Percentiles rank a stretch among this genome's conserved stretches.
These are phyloP conservation scores for Bombus difficillimus DNA, from an alignment of 1,140 invertebrate species.

Conservation along the genomic window DNA sequence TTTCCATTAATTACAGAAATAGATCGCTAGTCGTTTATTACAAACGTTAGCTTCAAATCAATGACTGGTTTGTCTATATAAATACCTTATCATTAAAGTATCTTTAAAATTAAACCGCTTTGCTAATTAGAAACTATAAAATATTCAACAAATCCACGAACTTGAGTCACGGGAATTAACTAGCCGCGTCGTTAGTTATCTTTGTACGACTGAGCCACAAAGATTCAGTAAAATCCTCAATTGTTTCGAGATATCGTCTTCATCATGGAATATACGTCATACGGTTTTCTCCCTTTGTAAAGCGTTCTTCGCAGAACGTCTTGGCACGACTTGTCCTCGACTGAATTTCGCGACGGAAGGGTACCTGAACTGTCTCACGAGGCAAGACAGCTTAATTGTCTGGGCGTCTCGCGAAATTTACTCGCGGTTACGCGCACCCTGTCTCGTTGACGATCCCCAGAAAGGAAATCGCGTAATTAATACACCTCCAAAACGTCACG, in stretches of 20 bases:
- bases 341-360: neutral
- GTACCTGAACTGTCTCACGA: conserved; percentile 23
- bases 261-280: neutral
- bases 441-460: conserved; percentile 8
- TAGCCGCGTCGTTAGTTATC: neutral
- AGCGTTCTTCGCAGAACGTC: neutral
- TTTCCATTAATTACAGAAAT: neutral
- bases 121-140: no score
- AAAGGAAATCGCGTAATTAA: conserved; percentile 58
- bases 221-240: neutral
- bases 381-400: conserved; percentile 60
- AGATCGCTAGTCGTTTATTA: neutral
- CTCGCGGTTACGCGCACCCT: conserved; percentile 45
- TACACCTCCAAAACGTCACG: conserved; percentile 48
- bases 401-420: conserved; percentile 60
- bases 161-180: no score
- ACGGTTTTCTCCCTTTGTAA: neutral
- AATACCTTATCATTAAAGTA: no score
- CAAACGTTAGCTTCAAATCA: no score
- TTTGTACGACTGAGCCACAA: neutral
- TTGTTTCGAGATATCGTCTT: neutral
- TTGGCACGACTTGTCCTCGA: neutral
- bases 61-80: no score
- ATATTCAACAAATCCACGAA: no score
- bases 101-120: no score